These are phyloP conservation scores for Labeo rohita DNA, from an alignment of 2,113 vertebrate genomes.

Conservation along the genomic window DNA sequence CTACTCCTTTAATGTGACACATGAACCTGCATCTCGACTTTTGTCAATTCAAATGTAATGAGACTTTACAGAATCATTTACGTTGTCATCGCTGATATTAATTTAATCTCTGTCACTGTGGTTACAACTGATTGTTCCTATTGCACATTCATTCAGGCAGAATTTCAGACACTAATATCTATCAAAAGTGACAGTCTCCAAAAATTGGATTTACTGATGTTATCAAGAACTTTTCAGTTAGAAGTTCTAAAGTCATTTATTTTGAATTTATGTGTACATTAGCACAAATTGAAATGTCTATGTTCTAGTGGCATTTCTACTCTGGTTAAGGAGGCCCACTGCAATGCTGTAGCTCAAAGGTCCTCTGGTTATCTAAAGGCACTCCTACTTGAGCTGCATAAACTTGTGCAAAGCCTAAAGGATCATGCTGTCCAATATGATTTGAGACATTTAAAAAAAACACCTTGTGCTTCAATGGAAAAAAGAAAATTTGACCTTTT, in stretches of 20 bases:
- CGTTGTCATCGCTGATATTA: not conserved
- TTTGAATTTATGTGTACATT: not conserved
- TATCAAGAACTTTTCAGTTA: not conserved
- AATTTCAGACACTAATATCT: not conserved
- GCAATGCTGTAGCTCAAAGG: not conserved
- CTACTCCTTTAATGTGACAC: not conserved
- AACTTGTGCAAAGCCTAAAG: not conserved
- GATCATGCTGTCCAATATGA: not conserved
- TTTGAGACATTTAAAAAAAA: not conserved
- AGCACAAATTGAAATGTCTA: not conserved
- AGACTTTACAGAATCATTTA: not conserved
- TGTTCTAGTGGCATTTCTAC: not conserved
- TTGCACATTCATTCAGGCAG: not conserved
- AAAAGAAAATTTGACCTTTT: not conserved
- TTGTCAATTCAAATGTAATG: not conserved
- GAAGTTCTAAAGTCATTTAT: no score
- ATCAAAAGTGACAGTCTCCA: not conserved
- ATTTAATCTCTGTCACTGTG: not conserved
- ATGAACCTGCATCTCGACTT: not conserved
- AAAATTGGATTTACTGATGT: not conserved
- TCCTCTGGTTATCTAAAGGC: not conserved
- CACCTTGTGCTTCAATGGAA: not conserved
- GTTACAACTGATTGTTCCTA: not conserved
- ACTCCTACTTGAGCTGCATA: not conserved
- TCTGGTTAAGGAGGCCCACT: not conserved